Evolutionary conservation across 2,797 vertebrate species (phyloP).

Genomic region (Florisuga fusca): DNA sequence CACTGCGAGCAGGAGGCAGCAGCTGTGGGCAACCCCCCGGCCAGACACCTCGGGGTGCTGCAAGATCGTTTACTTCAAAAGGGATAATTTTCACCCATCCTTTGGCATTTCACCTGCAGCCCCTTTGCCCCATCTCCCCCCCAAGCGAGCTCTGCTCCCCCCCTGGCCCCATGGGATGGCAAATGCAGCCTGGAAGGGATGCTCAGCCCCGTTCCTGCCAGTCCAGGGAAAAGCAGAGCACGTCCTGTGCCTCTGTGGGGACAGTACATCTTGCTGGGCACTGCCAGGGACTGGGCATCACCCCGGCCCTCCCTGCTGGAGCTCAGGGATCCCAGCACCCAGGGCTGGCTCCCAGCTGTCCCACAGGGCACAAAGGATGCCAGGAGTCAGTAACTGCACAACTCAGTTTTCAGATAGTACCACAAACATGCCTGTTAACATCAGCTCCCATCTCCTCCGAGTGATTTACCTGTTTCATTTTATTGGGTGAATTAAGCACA

Average conservation of each 20-base stretch:
- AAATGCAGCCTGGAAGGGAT: background rate
- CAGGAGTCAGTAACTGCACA: constrained; percentile 38
- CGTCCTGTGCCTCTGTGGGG: rapidly evolving
- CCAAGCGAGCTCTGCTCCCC: rapidly evolving
- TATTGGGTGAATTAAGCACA: constrained; percentile 42
- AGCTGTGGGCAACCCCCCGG: rapidly evolving
- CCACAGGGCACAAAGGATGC: rapidly evolving
- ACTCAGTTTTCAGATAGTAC: background rate
- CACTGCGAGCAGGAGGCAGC: background rate
- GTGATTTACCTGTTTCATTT: constrained; percentile 67
- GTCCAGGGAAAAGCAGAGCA: rapidly evolving
- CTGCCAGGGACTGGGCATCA: rapidly evolving
- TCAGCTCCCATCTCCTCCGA: background rate
- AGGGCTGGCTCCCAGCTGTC: background rate
- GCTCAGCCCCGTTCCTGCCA: background rate
- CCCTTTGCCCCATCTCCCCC: background rate
- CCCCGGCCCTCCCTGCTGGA: background rate
- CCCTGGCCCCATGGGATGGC: no score
- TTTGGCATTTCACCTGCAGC: background rate
- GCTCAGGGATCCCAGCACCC: background rate
- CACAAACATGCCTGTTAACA: background rate
- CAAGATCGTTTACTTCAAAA: background rate
- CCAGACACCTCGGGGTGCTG: rapidly evolving
- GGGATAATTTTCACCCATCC: background rate
- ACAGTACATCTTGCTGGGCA: rapidly evolving